These are phyloP conservation scores for Merops nubicus DNA, from an alignment of 2,113 vertebrate genomes.

Conservation along the genomic window DNA sequence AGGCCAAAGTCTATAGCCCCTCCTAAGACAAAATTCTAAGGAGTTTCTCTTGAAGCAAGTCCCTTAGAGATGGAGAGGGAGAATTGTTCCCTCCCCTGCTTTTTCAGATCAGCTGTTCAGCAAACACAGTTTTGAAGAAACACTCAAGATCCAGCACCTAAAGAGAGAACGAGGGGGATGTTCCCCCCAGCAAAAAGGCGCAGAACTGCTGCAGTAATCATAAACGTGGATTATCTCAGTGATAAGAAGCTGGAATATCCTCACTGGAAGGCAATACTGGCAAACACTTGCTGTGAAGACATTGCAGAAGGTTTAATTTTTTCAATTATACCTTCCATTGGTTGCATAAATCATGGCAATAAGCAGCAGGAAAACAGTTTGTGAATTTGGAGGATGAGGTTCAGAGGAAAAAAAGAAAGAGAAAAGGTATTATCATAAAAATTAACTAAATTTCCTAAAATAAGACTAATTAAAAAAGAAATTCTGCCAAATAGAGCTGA, in stretches of 20 bases:
- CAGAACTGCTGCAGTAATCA: background rate
- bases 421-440: background rate
- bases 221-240: accelerated
- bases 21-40: background rate
- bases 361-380: background rate
- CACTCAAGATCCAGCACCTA: background rate
- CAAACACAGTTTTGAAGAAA: background rate
- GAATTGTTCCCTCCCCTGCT: background rate
- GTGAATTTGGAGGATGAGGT: background rate
- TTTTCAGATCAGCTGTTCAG: background rate
- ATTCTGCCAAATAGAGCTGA: background rate
- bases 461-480: background rate
- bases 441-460: background rate
- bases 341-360: background rate
- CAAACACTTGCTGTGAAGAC: background rate
- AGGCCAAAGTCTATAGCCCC: background rate
- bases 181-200: background rate
- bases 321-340: no score
- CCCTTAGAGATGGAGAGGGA: background rate
- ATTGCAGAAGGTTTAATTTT: background rate
- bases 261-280: background rate
- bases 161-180: background rate
- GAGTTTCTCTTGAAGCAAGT: background rate
- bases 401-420: background rate
- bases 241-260: background rate